Evolutionary conservation across 2,888 invertebrate genomes (phyloP).

Genomic region (Epistrophe grossulariae): DNA sequence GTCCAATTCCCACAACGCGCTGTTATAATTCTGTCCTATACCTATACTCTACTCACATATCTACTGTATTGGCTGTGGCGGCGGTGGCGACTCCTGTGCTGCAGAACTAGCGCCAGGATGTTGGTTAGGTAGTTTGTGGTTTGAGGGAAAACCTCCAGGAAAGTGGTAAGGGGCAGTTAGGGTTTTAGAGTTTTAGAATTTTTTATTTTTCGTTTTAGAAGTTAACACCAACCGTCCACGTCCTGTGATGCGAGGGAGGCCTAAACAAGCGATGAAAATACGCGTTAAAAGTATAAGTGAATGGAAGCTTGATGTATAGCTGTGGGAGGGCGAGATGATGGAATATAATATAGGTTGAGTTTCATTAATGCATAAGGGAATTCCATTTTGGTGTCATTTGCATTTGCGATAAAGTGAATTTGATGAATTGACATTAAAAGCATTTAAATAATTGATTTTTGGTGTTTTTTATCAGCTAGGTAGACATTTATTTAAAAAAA

Average conservation of each 20-base stretch:
- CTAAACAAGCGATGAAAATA: constrained; percentile 37
- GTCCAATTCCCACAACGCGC: constrained; percentile 75
- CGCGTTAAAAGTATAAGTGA: constrained; percentile 18
- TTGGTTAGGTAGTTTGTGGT: constrained; percentile 71
- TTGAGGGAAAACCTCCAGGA: constrained; percentile 28
- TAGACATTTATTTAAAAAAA: neutral
- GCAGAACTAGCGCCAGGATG: constrained; percentile 53
- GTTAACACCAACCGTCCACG: constrained; percentile 20
- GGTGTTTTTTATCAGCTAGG: neutral
- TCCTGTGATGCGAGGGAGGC: constrained; percentile 19
- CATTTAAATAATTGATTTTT: constrained; percentile 45
- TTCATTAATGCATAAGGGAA: constrained; percentile 11
- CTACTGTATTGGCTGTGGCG: constrained; percentile 50
- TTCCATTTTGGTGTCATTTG: constrained; percentile 33
- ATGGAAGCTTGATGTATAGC: neutral
- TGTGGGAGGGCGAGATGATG: too few relatives aligned
- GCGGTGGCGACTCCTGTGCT: constrained; percentile 10
- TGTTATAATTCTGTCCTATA: constrained; percentile 33
- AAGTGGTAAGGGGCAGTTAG: constrained; percentile 24
- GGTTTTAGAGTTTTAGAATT: constrained; percentile 21
- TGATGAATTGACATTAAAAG: constrained; percentile 25
- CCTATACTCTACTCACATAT: neutral
- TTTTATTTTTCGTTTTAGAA: constrained; percentile 5
- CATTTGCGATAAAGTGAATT: constrained; percentile 37
- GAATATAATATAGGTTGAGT: neutral